Evolutionary conservation across 2,797 vertebrate species (phyloP), one percentile per base, ranked within the genome.

Genomic region (Triplophysa yarkandensis): DNA sequence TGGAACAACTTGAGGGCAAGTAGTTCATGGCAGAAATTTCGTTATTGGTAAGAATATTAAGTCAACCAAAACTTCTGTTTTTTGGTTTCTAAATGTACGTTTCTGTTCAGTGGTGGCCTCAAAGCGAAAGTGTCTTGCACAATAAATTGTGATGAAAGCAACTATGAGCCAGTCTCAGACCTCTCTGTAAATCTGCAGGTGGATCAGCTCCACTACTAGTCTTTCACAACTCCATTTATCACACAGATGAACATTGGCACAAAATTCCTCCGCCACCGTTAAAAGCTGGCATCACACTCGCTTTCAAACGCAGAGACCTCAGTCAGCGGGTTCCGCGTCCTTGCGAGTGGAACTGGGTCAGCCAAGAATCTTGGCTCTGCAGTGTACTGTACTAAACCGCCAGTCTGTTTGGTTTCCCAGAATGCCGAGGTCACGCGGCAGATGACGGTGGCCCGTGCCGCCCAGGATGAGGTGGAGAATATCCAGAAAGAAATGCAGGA

Each of bases 401-500:
- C 32, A 74, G 39, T 68, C 23, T 54, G 2, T 78, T 19, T 81
- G 43, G 63, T 74, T 68, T 79, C 65, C 48, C 19, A 99, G 97
- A 98, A 98, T 0, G 97, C 97, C 0, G 97, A 99, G 87, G 96
- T 98, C 84, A 98, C 95, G 65, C 95, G 95, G 54, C 97, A 98
- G 89, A 92, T 99, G 87, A 96, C 95, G 0, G 82, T 89, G 71
- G 95, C 94, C 19, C 92, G 92, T 32, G 95, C 94, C 7, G 92
- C 93, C 0, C 95, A 98, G 78, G 96, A 92, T 1, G 96, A 98
- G 14, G 88, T 95, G 77, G 96, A 97, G 8, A 87, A 77, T 3
- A 93, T 96, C 73, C 95, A 91, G 84, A 94, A 90, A 80, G 96
- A 97, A 75, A 92, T 98, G 85, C 92, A 95, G 74, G 95, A 96